Evolutionary conservation across 2,113 vertebrate species (phyloP), one percentile per base, ranked within the genome.

Genomic region (Thryonomys swinderianus): DNA sequence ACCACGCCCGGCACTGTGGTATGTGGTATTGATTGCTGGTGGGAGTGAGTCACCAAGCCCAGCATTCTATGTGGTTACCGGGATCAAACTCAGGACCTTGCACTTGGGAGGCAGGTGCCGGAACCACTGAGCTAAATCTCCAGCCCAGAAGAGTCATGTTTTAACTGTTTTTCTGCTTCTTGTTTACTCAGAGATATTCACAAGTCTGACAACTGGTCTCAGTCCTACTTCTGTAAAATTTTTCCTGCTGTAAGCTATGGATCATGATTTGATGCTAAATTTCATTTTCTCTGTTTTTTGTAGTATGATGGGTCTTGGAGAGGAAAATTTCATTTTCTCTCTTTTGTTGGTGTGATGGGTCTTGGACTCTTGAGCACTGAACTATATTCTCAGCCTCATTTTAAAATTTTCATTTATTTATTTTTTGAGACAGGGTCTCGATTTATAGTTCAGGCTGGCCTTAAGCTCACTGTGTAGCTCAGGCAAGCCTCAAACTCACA

Each of bases 201-300:
- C 21, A 64, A 34, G 84, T 90, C 42, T 81, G 62, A 48, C 37
- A 85, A 32, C 40, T 64, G 25, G 42, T 80, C 45, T 67, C 61
- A 42, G 13, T 82, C 1, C 30, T 76, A 7, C 66, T 93, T 73
- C 57, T 45, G 8, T 85, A 81, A 20, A 74, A 45, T 87, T 73
- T 82, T 94, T 83, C 23, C 69, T 62, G 71, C 37, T 32, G 18
- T 78, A 62, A 62, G 42, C 27, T 71, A 2, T 69, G 82, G 62
- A 79, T 80, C 66, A 84, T 42, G 30, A 88, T 30, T 80, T 93
- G 42, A 66, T n/a, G 55, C 85, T 74, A 61, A 83, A 88, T 20
- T 88, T 85, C 3, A 45, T 87, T 91, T 85, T 88, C 25, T 85
- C 53, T 93, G 9, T 37, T 20, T 37, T 11, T 73, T 34, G n/a